Base-by-base conservation (phyloP, 2,888 invertebrate species). In the Drosophila histrio region DNA sequence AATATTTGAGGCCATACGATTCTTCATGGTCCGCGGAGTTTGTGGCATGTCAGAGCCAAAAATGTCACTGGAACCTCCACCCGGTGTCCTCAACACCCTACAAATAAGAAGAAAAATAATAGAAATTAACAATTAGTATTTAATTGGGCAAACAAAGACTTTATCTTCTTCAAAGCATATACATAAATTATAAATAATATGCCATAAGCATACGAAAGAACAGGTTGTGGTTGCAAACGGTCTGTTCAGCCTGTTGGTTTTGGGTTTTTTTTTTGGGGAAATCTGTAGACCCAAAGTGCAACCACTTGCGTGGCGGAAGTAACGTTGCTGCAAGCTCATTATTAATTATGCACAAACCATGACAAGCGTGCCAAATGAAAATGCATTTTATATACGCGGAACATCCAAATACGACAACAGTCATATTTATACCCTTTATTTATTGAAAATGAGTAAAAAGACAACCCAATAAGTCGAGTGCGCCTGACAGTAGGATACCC, bases 31-130 rank as follows among this genome's bases (percentile, higher is more conserved):
- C 61, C 92, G 89, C 63, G 92, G 92, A 57, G 92, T 91, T 73
- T 89, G 89, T 52, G 89, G 89, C 72, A 88, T 72, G 65, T 91
- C 91, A 57, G 87, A 76, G 54, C 92, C 91, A 79, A 94, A 94
- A 87, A 94, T 93, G 89, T 94, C 93, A 83, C 93, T 93, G 79
- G 93, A 93, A n/a, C 93, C 94, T 77, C 94, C 94, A 72, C 94
- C 94, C 77, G 94, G 94, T 72, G 94, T 94, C 89, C 94, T 94
- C 89, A 94, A 88, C 63, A 94, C 94, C 92, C 94, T 94, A 89
- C 2, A 92, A 92, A 79, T 43, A 9, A 2, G 28, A 19, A n/a
- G 11, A 34, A 17, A 57, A 38, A 15, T 19, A 6, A n/a, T 11
- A 30, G 17, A 2, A 28, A 21, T 7, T 34, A 17, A 60, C 2